Conservation (phyloP, 2,888 invertebrate species). For the Drosophila pseudotakahashii region DNA sequence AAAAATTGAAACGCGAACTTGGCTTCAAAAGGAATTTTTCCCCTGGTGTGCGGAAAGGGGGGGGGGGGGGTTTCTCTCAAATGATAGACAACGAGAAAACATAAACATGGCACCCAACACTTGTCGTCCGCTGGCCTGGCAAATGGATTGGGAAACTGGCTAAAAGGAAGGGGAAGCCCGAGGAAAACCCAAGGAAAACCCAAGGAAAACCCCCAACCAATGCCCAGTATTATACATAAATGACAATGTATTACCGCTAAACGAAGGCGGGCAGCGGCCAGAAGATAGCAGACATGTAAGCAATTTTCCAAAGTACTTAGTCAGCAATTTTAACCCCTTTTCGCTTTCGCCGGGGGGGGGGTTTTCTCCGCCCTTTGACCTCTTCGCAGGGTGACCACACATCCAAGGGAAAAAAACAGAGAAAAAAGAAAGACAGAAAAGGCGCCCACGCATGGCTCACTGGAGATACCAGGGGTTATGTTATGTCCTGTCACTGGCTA, state of each 20-base stretch:
- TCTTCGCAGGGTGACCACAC: slow-evolving; percentile 61
- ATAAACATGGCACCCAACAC: slow-evolving; percentile 78
- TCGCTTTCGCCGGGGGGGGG: background rate
- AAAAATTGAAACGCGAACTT: slow-evolving; percentile 45
- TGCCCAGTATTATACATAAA: slow-evolving; percentile 49
- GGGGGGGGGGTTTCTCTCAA: background rate
- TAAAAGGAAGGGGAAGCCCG: too few relatives aligned
- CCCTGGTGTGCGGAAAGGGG: background rate
- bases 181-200: background rate
- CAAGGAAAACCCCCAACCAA: background rate
- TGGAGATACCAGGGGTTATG: slow-evolving; percentile 77
- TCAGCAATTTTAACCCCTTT: slow-evolving; percentile 76
- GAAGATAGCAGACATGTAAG: slow-evolving; percentile 66
- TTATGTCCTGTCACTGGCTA: slow-evolving; percentile 81
- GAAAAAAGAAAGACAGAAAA: slow-evolving; percentile 4
- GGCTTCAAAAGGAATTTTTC: slow-evolving; percentile 63
- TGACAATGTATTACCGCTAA: slow-evolving; percentile 75
- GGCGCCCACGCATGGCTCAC: slow-evolving; percentile 69
- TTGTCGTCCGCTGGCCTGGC: slow-evolving; percentile 67
- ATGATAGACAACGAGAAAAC: slow-evolving; percentile 68
- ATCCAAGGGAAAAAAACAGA: background rate
- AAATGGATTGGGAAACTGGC: slow-evolving; percentile 32
- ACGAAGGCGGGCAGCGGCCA: slow-evolving; percentile 57
- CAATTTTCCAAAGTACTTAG: slow-evolving; percentile 81
- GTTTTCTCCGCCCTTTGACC: slow-evolving; percentile 3